phyloP scores from a whole-genome alignment of 1,140 invertebrate genomes.

The Ericerus pela region DNA sequence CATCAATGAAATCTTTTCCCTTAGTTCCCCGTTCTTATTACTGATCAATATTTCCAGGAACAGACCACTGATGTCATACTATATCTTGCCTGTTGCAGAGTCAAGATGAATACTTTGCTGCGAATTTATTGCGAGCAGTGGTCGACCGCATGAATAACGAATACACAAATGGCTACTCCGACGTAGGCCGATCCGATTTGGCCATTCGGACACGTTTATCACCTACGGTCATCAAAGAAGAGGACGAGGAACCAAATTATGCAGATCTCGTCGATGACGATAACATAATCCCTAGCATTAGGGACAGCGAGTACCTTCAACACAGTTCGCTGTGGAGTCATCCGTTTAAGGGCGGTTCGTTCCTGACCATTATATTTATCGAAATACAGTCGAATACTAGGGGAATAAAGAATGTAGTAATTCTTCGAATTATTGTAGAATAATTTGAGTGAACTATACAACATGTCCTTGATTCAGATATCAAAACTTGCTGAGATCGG shows the following conservation, averaged over 20 bases:
- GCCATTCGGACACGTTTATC: conserved; percentile 1
- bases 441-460: too few relatives aligned
- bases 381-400: too few relatives aligned
- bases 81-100: too few relatives aligned
- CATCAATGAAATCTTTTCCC: too few relatives aligned
- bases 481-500: too few relatives aligned
- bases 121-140: not conserved
- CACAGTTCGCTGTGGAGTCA: conserved; percentile 76
- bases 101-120: not conserved
- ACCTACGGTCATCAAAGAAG: conserved; percentile 1
- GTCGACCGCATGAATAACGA: conserved; percentile 4
- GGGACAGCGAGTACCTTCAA: conserved; percentile 79
- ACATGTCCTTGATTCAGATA: too few relatives aligned
- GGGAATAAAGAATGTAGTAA: too few relatives aligned
- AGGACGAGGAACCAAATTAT: conserved; percentile 6
- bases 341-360: conserved; percentile 48
- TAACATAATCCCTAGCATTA: conserved; percentile 41
- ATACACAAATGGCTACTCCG: not conserved
- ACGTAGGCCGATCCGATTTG: not conserved
- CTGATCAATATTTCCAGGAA: too few relatives aligned
- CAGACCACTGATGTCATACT: too few relatives aligned
- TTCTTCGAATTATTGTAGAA: too few relatives aligned
- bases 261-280: conserved; percentile 10
- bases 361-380: too few relatives aligned
- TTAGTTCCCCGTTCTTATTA: too few relatives aligned